Evolutionary conservation across 2,113 vertebrate species (phyloP).

Genomic region (Hystrix cristata): DNA sequence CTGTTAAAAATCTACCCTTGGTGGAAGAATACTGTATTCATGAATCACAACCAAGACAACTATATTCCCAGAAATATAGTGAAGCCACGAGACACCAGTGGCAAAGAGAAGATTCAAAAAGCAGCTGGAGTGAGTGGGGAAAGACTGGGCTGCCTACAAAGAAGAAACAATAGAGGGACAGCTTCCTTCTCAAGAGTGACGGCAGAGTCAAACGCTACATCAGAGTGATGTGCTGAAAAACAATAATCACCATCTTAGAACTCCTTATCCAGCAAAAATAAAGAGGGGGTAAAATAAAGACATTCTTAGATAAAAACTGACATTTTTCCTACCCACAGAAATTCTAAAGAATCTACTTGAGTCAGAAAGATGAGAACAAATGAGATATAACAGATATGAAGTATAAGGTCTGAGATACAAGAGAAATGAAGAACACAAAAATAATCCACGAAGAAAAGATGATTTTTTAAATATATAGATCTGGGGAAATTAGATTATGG

Average conservation of each 20-base stretch:
- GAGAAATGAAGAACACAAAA: slow-evolving; percentile 1
- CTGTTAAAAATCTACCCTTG: background rate
- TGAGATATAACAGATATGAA: background rate
- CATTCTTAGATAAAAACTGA: slow-evolving; percentile 2
- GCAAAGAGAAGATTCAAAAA: background rate
- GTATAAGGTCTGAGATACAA: background rate
- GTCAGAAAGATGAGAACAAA: background rate
- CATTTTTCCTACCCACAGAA: background rate
- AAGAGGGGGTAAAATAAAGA: slow-evolving; percentile 3
- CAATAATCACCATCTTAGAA: background rate
- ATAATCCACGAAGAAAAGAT: background rate
- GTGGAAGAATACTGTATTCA: background rate
- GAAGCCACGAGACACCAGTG: background rate
- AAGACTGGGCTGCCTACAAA: background rate
- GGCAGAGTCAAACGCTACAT: background rate
- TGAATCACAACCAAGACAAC: background rate
- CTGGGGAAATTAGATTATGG: background rate
- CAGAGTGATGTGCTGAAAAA: background rate
- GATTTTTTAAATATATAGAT: background rate
- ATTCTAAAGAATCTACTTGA: slow-evolving; percentile 35
- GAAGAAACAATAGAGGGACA: background rate
- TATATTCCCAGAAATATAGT: background rate
- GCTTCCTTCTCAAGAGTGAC: background rate
- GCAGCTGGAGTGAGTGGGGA: background rate
- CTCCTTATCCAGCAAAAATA: background rate